Evolutionary conservation across 2,888 invertebrate species (phyloP), one percentile per base, ranked within the genome.

Genomic region (Cryptocephalus moraei): DNA sequence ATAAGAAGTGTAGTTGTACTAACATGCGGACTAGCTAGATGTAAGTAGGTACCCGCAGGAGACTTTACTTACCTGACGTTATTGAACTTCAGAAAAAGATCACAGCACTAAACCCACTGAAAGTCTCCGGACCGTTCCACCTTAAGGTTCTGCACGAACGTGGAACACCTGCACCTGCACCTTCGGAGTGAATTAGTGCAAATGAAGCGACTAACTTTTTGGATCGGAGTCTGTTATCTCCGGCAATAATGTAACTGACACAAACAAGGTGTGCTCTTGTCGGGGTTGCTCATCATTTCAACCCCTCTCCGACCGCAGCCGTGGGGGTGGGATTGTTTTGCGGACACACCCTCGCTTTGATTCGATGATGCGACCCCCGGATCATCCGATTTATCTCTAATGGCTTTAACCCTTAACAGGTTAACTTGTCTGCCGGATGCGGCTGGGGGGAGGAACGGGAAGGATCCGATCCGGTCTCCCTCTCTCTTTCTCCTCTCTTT

Each of bases 161-260:
- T 22, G 22, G 22, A 22, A 22, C 22, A 22, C 36, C 11, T 36
- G 11, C n/a, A 36, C 36, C 12, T 36, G 36, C 36, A 40, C 40
- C 40, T 12, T 12, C 40, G 22, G 12, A 40, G 12, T 40, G 40
- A 12, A 63, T 62, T 62, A 65, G 57, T 52, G 54, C 54, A 64
- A 64, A 63, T 63, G 57, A 60, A 63, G 61, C 61, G 54, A 50
- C 22, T 50, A 54, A 54, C 50, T 51, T 52, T 48, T 54, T 46
- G 49, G 52, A 56, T 57, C 49, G 33, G 52, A 58, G 60, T 62
- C 58, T 56, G 64, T 65, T 64, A 64, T 64, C 62, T 61, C 59
- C 56, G 53, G 61, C 61, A 62, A 63, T 65, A 62, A 63, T 63
- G 60, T 64, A 62, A 65, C 66, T 64, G 66, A 65, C 63, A 62